A percentile compares a stretch with the other conserved stretches of the same genome.
Evolutionary conservation across 1,140 invertebrate genomes (phyloP).

Genomic region (Drepana arcuata): DNA sequence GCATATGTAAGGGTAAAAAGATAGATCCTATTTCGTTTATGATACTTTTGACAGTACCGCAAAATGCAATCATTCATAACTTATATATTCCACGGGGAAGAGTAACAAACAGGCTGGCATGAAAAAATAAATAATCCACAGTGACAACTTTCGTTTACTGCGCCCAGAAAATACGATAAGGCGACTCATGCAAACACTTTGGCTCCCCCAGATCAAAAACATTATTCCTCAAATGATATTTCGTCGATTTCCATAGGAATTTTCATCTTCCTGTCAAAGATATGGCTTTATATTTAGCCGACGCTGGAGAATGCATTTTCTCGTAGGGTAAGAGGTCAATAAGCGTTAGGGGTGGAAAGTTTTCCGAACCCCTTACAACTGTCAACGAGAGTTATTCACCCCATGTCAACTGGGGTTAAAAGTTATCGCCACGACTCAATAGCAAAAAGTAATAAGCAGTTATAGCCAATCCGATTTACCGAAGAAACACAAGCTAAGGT

Average conservation of each 20-base stretch:
- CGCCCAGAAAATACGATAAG: slow-evolving; percentile 4
- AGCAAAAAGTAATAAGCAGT: slow-evolving; percentile 47
- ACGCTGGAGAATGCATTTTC: slow-evolving; percentile 25
- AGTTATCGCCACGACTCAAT: slow-evolving; percentile 42
- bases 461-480: too few species aligned
- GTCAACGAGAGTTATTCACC: slow-evolving; percentile 56
- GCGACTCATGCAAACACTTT: slow-evolving; percentile 7
- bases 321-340: slow-evolving; percentile 42
- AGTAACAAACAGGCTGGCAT: too few species aligned
- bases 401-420: slow-evolving; percentile 53
- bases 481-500: too few species aligned
- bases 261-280: slow-evolving; percentile 19
- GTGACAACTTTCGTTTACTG: background rate
- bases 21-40: too few species aligned
- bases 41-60: too few species aligned
- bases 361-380: slow-evolving; percentile 43
- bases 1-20: too few species aligned
- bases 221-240: slow-evolving; percentile 17
- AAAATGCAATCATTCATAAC: too few species aligned
- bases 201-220: slow-evolving; percentile 4
- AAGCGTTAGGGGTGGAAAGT: slow-evolving; percentile 36
- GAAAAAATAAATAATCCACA: too few species aligned
- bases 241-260: slow-evolving; percentile 23
- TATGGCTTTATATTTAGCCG: slow-evolving; percentile 20
- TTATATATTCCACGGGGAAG: too few species aligned